Percentiles rank a stretch among this genome's conserved stretches.
Evolutionary conservation across 2,888 invertebrate species (phyloP).

Genomic region (Hipparchia sbordonii): DNA sequence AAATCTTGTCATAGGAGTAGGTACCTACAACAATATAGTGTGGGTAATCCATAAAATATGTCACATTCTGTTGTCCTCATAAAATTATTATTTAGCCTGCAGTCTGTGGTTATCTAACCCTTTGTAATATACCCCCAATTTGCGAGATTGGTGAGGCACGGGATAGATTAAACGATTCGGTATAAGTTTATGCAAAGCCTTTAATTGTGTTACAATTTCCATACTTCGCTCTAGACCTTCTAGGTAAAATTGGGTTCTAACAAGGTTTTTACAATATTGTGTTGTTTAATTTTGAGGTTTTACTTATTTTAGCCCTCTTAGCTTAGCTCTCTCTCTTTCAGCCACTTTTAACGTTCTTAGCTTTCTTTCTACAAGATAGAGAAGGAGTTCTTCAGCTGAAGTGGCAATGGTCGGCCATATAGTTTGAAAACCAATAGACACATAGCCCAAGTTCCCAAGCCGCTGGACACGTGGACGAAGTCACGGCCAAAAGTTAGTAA

Average conservation of each 20-base stretch:
- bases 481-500: no score
- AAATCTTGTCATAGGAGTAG: no score
- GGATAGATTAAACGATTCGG: constrained; percentile 31
- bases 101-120: constrained; percentile 23
- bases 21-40: no score
- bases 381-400: no score
- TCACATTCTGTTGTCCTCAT: not conserved
- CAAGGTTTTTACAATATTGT: not conserved
- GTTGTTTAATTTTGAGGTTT: not conserved
- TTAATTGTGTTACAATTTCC: constrained; percentile 38
- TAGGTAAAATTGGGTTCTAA: constrained; percentile 7
- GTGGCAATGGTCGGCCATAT: no score
- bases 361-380: no score
- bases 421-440: no score
- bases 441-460: no score
- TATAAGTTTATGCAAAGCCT: constrained; percentile 36
- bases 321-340: no score
- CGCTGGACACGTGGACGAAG: no score
- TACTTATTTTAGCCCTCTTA: no score
- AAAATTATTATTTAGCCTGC: constrained; percentile 7
- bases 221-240: constrained; percentile 34
- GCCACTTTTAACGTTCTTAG: no score
- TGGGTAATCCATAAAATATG: not conserved
- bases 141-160: constrained; percentile 29
- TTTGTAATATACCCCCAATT: constrained; percentile 31